Conservation (phyloP, 2,113 vertebrate genomes). For the Etia nguti region DNA sequence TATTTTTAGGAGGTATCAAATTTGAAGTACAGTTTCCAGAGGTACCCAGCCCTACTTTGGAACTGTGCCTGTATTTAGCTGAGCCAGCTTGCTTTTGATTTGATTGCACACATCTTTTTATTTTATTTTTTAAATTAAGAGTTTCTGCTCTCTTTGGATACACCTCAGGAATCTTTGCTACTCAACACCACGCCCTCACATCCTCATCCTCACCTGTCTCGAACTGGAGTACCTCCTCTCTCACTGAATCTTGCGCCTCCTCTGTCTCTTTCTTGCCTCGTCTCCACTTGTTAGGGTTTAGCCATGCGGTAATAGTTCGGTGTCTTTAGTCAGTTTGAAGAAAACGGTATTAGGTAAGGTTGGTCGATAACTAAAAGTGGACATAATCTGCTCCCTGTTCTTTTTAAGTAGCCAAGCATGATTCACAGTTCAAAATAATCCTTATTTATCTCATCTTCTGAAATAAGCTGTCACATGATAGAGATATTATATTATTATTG, state of each 20-base stretch:
- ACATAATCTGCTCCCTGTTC: not conserved
- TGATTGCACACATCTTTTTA: constrained; percentile 34
- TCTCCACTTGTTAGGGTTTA: not conserved
- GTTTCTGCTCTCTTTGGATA: constrained; percentile 53
- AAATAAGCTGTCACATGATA: not conserved
- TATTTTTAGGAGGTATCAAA: not conserved
- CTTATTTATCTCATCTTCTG: not conserved
- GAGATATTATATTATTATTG: not conserved
- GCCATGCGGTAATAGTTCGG: not conserved
- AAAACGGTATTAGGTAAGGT: not conserved
- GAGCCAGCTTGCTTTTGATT: constrained; percentile 54
- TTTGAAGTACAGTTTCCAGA: not conserved
- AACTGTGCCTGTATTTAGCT: constrained; percentile 41
- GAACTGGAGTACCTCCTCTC: constrained; percentile 23
- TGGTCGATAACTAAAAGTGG: not conserved
- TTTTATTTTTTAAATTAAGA: constrained; percentile 22
- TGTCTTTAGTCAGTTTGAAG: not conserved
- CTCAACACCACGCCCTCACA: constrained; percentile 7
- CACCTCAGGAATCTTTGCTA: constrained; percentile 71
- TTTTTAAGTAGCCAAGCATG: not conserved
- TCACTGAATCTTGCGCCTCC: not conserved
- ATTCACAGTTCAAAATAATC: not conserved
- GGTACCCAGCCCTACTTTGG: constrained; percentile 26
- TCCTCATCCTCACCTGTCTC: constrained; percentile 22
- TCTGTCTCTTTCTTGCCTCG: not conserved